Evolutionary conservation across 2,888 invertebrate species (phyloP).

Genomic region (Ectobius pallidus): DNA sequence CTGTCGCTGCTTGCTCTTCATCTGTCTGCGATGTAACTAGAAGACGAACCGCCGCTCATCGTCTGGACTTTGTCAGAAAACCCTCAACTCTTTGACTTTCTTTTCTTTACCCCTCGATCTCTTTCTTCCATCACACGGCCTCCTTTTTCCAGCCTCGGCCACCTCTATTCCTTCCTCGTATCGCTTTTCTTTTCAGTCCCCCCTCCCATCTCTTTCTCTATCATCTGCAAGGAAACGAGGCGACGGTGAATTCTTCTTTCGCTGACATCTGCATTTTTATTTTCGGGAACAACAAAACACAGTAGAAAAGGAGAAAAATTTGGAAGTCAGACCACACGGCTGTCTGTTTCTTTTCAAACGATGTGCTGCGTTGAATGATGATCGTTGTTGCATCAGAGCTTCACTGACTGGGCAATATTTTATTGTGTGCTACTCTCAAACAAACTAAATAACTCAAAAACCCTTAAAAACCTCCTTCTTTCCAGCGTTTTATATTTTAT

Average conservation of each 20-base stretch:
- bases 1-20: slow-evolving; percentile 25
- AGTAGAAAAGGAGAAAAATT: neutral
- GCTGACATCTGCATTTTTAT: slow-evolving; percentile 37
- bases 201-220: neutral
- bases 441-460: slow-evolving; percentile 20
- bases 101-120: neutral
- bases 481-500: neutral
- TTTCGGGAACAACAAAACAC: slow-evolving; percentile 18
- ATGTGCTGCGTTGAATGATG: neutral
- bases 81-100: neutral
- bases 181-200: too few species aligned
- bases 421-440: neutral
- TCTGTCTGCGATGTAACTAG: slow-evolving; percentile 25
- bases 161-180: too few species aligned
- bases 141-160: neutral
- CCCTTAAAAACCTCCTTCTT: neutral
- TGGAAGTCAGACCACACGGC: slow-evolving; percentile 22
- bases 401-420: slow-evolving; percentile 17
- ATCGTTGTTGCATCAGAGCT: neutral
- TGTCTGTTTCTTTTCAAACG: neutral
- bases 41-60: slow-evolving; percentile 24
- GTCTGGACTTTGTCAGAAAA: slow-evolving; percentile 31
- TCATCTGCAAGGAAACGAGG: too few species aligned
- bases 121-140: neutral
- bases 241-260: too few species aligned